Evolutionary conservation across 2,113 vertebrate species (phyloP).

Genomic region (Terrapene triunguis): DNA sequence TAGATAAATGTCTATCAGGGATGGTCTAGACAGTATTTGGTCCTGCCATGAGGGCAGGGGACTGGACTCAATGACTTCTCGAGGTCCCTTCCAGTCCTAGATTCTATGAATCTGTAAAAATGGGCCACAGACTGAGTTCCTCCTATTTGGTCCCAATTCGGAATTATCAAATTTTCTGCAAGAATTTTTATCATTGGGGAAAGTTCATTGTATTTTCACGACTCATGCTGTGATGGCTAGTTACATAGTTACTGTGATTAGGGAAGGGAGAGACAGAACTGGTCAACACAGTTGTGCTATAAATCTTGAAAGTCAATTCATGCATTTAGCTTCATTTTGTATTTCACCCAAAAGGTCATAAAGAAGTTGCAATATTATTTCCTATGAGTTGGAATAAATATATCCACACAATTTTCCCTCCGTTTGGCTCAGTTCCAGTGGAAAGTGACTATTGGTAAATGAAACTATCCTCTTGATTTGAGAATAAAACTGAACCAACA

Average conservation of each 20-base stretch:
- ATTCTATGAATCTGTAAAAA: no score
- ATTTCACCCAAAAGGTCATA: not conserved
- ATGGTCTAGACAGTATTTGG: no score
- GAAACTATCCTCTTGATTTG: not conserved
- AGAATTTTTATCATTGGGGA: not conserved
- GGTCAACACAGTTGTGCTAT: not conserved
- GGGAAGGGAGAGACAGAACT: not conserved
- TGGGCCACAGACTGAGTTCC: conserved; percentile 48
- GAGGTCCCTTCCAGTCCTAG: no score
- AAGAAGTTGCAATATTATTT: not conserved
- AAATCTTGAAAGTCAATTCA: not conserved
- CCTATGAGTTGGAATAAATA: not conserved
- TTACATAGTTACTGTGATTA: not conserved
- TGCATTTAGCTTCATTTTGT: not conserved
- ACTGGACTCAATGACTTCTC: no score
- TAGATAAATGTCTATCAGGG: no score
- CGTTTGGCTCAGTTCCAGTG: not conserved
- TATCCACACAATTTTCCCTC: not conserved
- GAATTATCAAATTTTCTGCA: conserved; percentile 2
- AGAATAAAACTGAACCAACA: not conserved
- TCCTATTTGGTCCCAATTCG: not conserved
- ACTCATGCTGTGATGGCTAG: not conserved
- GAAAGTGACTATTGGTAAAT: not conserved
- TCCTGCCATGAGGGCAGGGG: no score
- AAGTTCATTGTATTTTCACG: not conserved